Percentiles rank a stretch among this genome's conserved stretches.
Evolutionary conservation across 1,140 invertebrate species (phyloP).

Genomic region (honey bee (Apis mellifera)): DNA sequence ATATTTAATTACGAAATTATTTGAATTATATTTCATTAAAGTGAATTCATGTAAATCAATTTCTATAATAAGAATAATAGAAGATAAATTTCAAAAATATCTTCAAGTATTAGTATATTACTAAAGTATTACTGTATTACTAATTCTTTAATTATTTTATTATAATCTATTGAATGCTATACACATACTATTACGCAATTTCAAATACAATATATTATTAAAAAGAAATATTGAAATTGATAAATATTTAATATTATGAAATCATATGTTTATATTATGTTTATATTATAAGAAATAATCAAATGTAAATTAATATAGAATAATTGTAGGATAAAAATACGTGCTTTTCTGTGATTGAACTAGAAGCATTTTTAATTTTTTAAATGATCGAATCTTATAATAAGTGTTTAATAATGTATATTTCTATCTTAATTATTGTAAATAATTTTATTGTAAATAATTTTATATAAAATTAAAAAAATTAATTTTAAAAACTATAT

Average conservation of each 20-base stretch:
- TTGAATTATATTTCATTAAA: too few species aligned
- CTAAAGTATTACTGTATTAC: too few species aligned
- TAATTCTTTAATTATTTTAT: not conserved
- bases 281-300: not conserved
- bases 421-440: not conserved
- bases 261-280: too few species aligned
- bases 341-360: not conserved
- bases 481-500: not conserved
- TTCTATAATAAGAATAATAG: too few species aligned
- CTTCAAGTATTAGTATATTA: too few species aligned
- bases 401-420: not conserved
- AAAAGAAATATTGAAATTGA: too few species aligned
- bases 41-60: too few species aligned
- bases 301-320: not conserved
- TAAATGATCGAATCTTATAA: conserved; percentile 6
- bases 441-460: not conserved
- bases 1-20: too few species aligned
- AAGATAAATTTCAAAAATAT: too few species aligned
- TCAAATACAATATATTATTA: not conserved
- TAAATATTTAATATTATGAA: too few species aligned
- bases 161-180: too few species aligned
- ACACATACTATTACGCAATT: not conserved
- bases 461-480: not conserved
- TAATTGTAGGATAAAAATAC: not conserved
- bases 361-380: conserved; percentile 1